Conservation (phyloP, 2,888 invertebrate genomes). For the Drosophila multiciliata region DNA sequence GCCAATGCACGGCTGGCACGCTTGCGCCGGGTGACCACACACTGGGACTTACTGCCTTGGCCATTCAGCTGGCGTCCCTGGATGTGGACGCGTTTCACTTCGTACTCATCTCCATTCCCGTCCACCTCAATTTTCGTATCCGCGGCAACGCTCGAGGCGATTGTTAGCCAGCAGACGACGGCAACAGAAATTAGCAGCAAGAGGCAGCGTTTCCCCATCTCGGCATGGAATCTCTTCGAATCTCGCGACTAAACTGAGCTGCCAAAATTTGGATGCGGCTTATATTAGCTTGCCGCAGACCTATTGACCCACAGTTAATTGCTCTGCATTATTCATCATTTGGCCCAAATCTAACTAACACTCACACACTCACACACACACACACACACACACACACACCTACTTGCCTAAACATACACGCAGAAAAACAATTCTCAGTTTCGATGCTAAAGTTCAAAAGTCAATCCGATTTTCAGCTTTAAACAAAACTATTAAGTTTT, state of each 20-base stretch:
- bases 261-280: slow-evolving; percentile 46
- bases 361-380: neutral
- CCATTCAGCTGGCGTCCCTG: slow-evolving; percentile 76
- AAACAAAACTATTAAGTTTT: neutral
- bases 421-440: neutral
- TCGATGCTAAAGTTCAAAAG: neutral
- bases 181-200: slow-evolving; percentile 38
- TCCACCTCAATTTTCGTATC: slow-evolving; percentile 78
- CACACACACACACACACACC: neutral
- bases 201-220: slow-evolving; percentile 68
- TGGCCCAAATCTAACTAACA: slow-evolving; percentile 3
- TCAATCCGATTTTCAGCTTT: neutral
- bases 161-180: slow-evolving; percentile 38
- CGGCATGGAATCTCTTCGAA: slow-evolving; percentile 11
- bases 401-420: neutral
- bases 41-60: slow-evolving; percentile 72
- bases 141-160: slow-evolving; percentile 43
- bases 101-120: slow-evolving; percentile 80
- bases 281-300: slow-evolving; percentile 75
- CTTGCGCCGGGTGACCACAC: slow-evolving; percentile 77
- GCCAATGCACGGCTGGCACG: slow-evolving; percentile 43
- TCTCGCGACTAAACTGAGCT: slow-evolving; percentile 61
- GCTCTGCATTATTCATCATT: slow-evolving; percentile 73
- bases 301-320: slow-evolving; percentile 76
- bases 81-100: slow-evolving; percentile 78